Conservation (phyloP, 2,888 invertebrate species). For the Ormyrus pomaceus region DNA sequence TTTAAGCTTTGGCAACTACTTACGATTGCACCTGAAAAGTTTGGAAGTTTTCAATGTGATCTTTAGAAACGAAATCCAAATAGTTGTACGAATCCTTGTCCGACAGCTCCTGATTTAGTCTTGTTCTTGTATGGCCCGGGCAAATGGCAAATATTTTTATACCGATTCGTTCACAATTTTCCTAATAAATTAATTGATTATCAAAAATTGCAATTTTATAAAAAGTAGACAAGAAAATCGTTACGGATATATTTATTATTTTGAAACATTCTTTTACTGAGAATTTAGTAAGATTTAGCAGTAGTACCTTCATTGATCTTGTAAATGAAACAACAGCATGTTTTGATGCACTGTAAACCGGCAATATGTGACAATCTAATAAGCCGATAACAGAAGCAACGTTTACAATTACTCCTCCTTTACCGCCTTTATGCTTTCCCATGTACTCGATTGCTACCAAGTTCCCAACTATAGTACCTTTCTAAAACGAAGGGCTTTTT, state of each 20-base stretch:
- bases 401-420: conserved; percentile 36
- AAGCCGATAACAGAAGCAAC: conserved; percentile 38
- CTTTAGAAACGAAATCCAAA: conserved; percentile 31
- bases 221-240: too few species aligned
- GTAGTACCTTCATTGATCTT: conserved; percentile 34
- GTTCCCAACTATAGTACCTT: conserved; percentile 31
- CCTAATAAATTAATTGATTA: conserved; percentile 8
- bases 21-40: conserved; percentile 19
- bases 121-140: conserved; percentile 68
- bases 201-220: too few species aligned
- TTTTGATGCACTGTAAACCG: conserved; percentile 45
- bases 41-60: conserved; percentile 16
- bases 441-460: conserved; percentile 39
- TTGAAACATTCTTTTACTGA: neutral
- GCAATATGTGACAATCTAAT: conserved; percentile 32
- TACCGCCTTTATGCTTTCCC: conserved; percentile 32
- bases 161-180: conserved; percentile 67
- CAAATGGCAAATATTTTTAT: conserved; percentile 70
- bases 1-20: neutral
- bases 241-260: neutral
- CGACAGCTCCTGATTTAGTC: conserved; percentile 12
- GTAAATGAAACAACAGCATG: conserved; percentile 45
- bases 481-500: conserved; percentile 4
- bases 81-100: conserved; percentile 3
- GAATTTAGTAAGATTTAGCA: neutral